phyloP scores from a whole-genome alignment of 2,888 invertebrate species.

The Sarcophaga caerulescens region DNA sequence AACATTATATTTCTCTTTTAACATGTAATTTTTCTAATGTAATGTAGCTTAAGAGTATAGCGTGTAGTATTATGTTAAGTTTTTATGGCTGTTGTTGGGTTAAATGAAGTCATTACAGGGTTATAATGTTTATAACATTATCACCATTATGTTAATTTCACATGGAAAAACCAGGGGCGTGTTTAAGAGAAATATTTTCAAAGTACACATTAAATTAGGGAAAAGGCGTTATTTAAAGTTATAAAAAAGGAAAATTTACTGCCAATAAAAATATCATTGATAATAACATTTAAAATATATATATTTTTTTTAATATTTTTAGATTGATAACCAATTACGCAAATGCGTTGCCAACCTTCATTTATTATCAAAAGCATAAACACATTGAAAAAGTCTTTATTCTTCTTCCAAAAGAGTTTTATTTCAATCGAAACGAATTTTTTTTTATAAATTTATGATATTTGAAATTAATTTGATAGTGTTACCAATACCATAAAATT shows the following conservation, averaged over 20 bases:
- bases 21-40: neutral
- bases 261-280: too few relatives aligned
- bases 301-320: too few relatives aligned
- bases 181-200: neutral
- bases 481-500: too few relatives aligned
- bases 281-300: too few relatives aligned
- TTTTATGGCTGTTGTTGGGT: neutral
- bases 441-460: too few relatives aligned
- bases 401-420: too few relatives aligned
- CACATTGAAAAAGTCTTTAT: too few relatives aligned
- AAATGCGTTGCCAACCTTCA: neutral
- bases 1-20: neutral
- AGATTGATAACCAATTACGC: neutral
- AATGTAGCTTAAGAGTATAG: too few relatives aligned
- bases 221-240: neutral
- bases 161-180: conserved; percentile 15
- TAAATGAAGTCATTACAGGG: conserved; percentile 55
- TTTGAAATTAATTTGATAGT: too few relatives aligned
- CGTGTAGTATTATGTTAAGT: neutral
- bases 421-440: too few relatives aligned
- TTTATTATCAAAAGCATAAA: too few relatives aligned
- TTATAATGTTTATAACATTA: conserved; percentile 40
- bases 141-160: conserved; percentile 28
- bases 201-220: neutral
- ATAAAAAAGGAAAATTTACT: neutral